Base-by-base conservation (phyloP, 92 coral and sea anemone species). In the Zoanthus gigantus region DNA sequence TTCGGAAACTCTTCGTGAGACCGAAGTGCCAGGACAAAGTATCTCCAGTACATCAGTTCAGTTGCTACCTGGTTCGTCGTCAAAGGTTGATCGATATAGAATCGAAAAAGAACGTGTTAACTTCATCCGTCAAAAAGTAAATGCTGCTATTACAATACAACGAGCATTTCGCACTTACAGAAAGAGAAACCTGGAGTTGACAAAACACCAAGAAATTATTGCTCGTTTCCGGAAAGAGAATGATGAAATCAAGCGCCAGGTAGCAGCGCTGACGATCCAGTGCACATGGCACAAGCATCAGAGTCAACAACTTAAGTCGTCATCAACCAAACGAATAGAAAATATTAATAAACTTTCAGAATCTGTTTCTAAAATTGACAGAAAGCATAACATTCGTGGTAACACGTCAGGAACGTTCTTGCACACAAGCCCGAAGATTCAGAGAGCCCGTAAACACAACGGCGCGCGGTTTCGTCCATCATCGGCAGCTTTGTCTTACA, bases 241-340 rank as follows among this genome's bases (percentile, higher is more conserved):
- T 69, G 90, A 90, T 17, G 94, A 92, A n/a, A 94, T 96, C 13
- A 80, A 63, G 60, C 84, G 88, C 65, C 91, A 96, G 68, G 78
- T 95, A 9, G 98, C 98, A 65, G 95, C 96, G 11, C 83, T 96
- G 76, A 94, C 93, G 3, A 93, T 95, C 50, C 98, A 95, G 83
- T 75, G 90, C 0, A 90, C 91, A 0, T 95, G 98, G 98, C 92
- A 95, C 71, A 93, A 90, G 77, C 90, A 89, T 79, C 53, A 84
- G 7, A 60, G 87, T 74, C 66, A 63, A 3, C 60, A 90, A 84
- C 69, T 79, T 44, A 79, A 90, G 37, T 73, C 77, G 9, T 82
- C 77, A 7, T 78, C 87, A 57, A 77, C 30, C 12, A 87, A 81
- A 15, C 80, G 85, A 69, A 9, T 79, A 12, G 71, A 87, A 46